Conservation (phyloP, 2,113 vertebrate species). For the Anarrhichthys ocellatus region DNA sequence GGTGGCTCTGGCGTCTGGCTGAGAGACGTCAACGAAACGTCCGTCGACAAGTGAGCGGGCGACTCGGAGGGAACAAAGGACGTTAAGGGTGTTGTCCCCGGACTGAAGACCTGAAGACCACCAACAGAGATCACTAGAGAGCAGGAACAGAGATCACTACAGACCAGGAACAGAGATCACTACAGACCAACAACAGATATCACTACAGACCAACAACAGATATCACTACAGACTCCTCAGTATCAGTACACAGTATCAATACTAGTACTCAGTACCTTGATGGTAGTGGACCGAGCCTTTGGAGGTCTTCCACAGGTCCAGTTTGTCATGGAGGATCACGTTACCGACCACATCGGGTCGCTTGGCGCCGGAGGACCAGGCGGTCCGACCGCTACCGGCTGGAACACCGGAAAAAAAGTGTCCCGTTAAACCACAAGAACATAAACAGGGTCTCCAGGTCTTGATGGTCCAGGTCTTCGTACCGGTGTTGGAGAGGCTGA, state of each 20-base stretch:
- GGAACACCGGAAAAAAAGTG: background rate
- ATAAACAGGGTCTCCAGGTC: background rate
- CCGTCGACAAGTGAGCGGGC: conserved; percentile 43
- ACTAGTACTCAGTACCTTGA: conserved; percentile 57
- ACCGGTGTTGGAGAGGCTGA: conserved; percentile 79
- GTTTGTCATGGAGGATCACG: conserved; percentile 81
- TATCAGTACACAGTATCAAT: background rate
- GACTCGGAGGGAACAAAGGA: conserved; percentile 70
- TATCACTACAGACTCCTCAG: too few species aligned
- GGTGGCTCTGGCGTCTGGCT: conserved; percentile 53
- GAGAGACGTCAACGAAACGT: conserved; percentile 27
- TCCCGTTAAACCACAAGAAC: background rate
- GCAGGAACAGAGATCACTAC: too few species aligned
- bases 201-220: too few species aligned
- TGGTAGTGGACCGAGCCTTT: conserved; percentile 75
- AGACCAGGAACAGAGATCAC: too few species aligned
- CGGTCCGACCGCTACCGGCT: conserved; percentile 77
- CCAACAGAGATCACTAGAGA: too few species aligned
- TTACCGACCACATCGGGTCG: conserved; percentile 67
- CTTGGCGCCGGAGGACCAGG: conserved; percentile 19
- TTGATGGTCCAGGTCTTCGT: background rate
- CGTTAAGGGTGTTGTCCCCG: conserved; percentile 77
- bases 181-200: too few species aligned
- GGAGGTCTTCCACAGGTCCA: conserved; percentile 69
- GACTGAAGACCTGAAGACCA: conserved; percentile 69